Conservation (phyloP, 1,140 invertebrate species). For the Nephila pilipes region DNA sequence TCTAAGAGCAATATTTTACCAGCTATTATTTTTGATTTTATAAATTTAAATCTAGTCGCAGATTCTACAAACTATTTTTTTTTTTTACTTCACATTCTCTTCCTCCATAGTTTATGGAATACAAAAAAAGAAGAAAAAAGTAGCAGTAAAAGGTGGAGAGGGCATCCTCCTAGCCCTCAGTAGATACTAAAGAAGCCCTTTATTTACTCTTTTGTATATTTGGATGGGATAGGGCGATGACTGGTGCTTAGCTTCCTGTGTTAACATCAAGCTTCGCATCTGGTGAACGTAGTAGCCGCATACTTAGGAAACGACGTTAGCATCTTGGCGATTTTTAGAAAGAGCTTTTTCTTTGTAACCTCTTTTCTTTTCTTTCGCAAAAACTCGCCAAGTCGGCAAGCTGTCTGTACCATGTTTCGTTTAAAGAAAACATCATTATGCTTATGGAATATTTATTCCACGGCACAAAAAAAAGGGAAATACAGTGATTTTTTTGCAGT, state of each 20-base stretch:
- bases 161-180: not conserved
- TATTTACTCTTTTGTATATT: conserved; percentile 71
- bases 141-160: not conserved
- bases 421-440: not conserved
- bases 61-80: not conserved
- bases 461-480: no score
- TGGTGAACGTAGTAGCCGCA: conserved; percentile 43
- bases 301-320: not conserved
- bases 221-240: conserved; percentile 63
- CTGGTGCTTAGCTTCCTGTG: conserved; percentile 52
- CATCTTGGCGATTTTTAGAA: conserved; percentile 11
- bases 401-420: conserved; percentile 17
- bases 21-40: no score
- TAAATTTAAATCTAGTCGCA: not conserved
- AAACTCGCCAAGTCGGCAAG: conserved; percentile 21
- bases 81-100: not conserved
- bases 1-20: no score
- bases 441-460: not conserved
- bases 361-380: not conserved
- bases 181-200: conserved; percentile 36
- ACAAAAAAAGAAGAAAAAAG: not conserved
- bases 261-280: conserved; percentile 60
- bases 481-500: no score
- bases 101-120: not conserved
- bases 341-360: conserved; percentile 13